A percentile compares a stretch with the other conserved stretches of the same genome.
These are phyloP conservation scores for Aix galericulata DNA, from an alignment of 2,113 vertebrate genomes.

Conservation along the genomic window DNA sequence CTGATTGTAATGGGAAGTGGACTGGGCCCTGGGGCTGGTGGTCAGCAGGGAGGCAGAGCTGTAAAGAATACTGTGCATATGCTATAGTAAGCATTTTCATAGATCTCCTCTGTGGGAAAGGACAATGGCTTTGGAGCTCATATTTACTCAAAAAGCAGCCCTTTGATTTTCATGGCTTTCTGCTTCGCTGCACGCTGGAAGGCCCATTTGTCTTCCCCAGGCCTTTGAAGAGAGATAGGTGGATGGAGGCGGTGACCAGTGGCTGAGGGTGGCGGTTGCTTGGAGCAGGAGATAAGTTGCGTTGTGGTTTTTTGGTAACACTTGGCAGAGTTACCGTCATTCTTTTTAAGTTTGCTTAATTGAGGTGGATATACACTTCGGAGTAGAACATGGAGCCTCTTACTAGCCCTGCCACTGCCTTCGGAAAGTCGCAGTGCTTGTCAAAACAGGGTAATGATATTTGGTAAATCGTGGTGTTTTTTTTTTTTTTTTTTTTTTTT, in stretches of 20 bases:
- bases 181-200: constrained; percentile 41
- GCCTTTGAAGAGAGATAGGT: constrained; percentile 49
- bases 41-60: constrained; percentile 58
- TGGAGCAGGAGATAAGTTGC: not conserved
- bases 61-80: constrained; percentile 61
- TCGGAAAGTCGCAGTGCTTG: not conserved
- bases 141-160: constrained; percentile 60
- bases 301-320: not conserved
- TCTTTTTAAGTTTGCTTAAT: not conserved
- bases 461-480: not conserved
- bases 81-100: constrained; percentile 60
- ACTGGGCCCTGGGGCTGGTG: constrained; percentile 57
- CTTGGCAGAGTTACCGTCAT: not conserved
- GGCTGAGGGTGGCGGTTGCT: not conserved
- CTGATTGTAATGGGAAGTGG: constrained; percentile 43
- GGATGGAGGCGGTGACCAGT: not conserved
- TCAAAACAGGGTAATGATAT: not conserved
- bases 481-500: too few relatives aligned
- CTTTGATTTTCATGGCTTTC: constrained; percentile 65
- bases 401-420: not conserved
- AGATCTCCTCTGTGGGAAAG: constrained; percentile 53
- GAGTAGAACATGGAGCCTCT: not conserved
- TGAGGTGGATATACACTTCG: not conserved
- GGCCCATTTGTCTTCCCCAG: constrained; percentile 55
- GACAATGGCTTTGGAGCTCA: constrained; percentile 58